phyloP scores from a whole-genome alignment of 2,113 vertebrate species.

The Poeciliopsis occidentalis region DNA sequence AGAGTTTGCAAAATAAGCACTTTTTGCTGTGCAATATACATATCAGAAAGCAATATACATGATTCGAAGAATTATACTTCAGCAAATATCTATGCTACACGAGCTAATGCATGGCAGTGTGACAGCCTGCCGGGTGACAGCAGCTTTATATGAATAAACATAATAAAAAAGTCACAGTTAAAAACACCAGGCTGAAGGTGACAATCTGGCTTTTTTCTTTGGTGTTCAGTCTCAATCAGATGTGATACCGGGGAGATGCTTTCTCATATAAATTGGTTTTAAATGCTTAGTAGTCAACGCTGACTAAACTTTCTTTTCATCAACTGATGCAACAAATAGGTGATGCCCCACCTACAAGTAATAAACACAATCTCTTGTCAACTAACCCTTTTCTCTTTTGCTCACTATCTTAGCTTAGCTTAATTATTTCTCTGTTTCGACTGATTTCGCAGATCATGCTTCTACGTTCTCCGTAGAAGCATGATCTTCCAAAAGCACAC shows the following conservation, averaged over 20 bases:
- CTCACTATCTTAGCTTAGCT: too few relatives aligned
- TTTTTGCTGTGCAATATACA: conserved; percentile 21
- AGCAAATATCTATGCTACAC: conserved; percentile 23
- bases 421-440: too few relatives aligned
- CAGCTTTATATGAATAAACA: conserved; percentile 40
- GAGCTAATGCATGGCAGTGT: conserved; percentile 23
- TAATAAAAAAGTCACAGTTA: conserved; percentile 20
- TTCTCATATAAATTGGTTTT: background rate
- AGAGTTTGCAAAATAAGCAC: conserved; percentile 50
- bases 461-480: background rate
- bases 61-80: conserved; percentile 43
- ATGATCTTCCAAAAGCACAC: background rate
- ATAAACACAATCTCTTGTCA: background rate
- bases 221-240: background rate
- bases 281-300: background rate
- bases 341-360: background rate
- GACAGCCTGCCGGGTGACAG: conserved; percentile 29
- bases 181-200: background rate
- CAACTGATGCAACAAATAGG: background rate
- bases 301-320: background rate
- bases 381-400: background rate
- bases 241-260: background rate
- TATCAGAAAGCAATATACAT: conserved; percentile 36
- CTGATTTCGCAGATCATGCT: too few relatives aligned
- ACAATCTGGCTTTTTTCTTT: background rate